Percentiles rank a stretch among this genome's conserved stretches.
Evolutionary conservation across 1,140 invertebrate genomes (phyloP).

Genomic region (Brachionus calyciflorus): DNA sequence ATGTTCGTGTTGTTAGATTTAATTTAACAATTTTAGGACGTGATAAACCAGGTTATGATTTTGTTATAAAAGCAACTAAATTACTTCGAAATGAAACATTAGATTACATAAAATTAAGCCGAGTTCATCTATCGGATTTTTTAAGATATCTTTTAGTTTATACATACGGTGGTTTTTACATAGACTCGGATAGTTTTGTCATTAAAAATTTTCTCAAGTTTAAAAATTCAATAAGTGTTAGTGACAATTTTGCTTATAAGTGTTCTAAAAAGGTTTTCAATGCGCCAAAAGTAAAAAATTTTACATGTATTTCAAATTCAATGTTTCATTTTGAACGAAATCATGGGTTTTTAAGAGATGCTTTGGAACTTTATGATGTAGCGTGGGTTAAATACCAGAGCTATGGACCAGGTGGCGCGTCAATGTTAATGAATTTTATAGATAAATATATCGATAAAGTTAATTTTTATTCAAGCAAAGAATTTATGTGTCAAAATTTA

Average conservation of each 20-base stretch:
- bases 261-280: not conserved
- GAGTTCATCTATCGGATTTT: constrained; percentile 3
- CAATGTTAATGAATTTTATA: not conserved
- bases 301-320: not conserved
- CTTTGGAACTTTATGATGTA: not conserved
- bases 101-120: not conserved
- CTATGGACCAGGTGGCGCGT: constrained; percentile 4
- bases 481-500: not conserved
- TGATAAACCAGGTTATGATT: not conserved
- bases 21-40: not conserved
- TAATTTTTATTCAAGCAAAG: too few relatives aligned
- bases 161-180: not conserved
- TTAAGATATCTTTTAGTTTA: not conserved
- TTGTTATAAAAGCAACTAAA: not conserved
- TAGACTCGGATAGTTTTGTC: not conserved
- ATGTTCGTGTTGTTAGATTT: not conserved
- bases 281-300: not conserved
- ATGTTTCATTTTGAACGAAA: constrained; percentile 5
- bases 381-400: not conserved
- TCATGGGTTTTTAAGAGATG: not conserved
- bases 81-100: not conserved
- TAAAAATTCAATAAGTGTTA: not conserved
- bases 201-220: not conserved
- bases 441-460: not conserved
- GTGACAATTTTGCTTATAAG: not conserved